Evolutionary conservation across 1,140 invertebrate genomes (phyloP), one percentile per base, ranked within the genome.

Genomic region (Lordiphosa clarofinis): DNA sequence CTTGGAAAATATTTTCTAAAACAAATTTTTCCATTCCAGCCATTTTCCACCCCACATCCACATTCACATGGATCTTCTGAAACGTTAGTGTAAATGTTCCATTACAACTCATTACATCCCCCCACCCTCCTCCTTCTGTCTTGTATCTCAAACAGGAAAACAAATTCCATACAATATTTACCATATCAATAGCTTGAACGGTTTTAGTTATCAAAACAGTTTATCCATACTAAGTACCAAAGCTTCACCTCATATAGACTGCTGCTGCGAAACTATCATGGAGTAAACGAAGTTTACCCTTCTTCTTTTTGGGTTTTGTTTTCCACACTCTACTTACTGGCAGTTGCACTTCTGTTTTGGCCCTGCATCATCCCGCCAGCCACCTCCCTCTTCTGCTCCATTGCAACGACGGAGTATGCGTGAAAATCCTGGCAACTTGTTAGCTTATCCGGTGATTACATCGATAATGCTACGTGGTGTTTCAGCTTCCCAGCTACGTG

Each of bases 401-500:
- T 1, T 28, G 10, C 48, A 39, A 24, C 21, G 48, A 12, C 21
- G 48, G 43, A 76, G 73, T 84, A 65, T 84, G 78, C 73, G 78
- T 84, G 78, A 78, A 84, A 87, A 87, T 87, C 86, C 79, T 86
- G 81, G 67, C 86, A 87, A 87, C 86, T 87, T 87, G 86, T 87
- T 87, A 87, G 86, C 86, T 87, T 87, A 87, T 87, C 81, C 86
- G 86, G 86, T 87, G 86, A 87, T 87, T 87, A 87, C 86, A 87
- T 87, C 86, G 86, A 87, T 87, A 87, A 84, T 84, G 78, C 82
- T 87, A 87, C 86, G 86, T 87, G 86, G 84, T 87, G 84, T 87
- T 87, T 87, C 72, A 87, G 78, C 78, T 84, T 56, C 55, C 61
- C 53, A 56, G 65, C 73, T 84, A 84, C 78, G 78, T 84, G 78